Base-by-base conservation (phyloP, 1,140 invertebrate genomes). In the Orussus abietinus region DNA sequence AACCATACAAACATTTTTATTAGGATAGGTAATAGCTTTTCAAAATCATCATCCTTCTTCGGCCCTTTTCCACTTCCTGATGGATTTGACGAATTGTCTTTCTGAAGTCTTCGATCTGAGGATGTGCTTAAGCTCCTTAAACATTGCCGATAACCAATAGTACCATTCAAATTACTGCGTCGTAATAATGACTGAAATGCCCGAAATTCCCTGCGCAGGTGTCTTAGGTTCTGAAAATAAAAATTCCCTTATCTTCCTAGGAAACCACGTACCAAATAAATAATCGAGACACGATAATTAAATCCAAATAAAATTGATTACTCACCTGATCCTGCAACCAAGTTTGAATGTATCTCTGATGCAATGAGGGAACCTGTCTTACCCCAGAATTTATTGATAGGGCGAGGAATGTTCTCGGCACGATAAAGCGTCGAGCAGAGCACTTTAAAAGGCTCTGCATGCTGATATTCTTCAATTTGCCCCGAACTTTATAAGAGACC, bases 191-290 rank as follows among this genome's bases (percentile, higher is more conserved):
- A 51, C 42, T 56, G 56, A 31, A 76, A 58, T 11, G 72, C 68
- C 43, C 62, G 55, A 46, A 75, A 77, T 66, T 80, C 75, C 43
- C 51, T 61, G 28, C 61, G 57, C 14, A 76, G 53, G 40, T 58
- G 61, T 49, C 48, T 65, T 10, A 59, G 39, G 15, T 41, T 15
- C 61, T 68, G 26, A 41, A 59, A 41, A 34, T 22, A 32, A 17
- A 12, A 19, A 37, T n/a, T n/a, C n/a, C n/a, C n/a, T n/a, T n/a
- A n/a, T n/a, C n/a, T n/a, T n/a, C n/a, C n/a, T n/a, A n/a, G n/a
- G n/a, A n/a, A n/a, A n/a, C n/a, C n/a, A n/a, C n/a, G n/a, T n/a
- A n/a, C n/a, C n/a, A n/a, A n/a, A n/a, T n/a, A n/a, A n/a, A n/a
- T n/a, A n/a, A n/a, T n/a, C n/a, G n/a, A n/a, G n/a, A n/a, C n/a